These are phyloP conservation scores for Sisyra terminalis DNA, from an alignment of 2,888 invertebrate genomes.

Conservation along the genomic window DNA sequence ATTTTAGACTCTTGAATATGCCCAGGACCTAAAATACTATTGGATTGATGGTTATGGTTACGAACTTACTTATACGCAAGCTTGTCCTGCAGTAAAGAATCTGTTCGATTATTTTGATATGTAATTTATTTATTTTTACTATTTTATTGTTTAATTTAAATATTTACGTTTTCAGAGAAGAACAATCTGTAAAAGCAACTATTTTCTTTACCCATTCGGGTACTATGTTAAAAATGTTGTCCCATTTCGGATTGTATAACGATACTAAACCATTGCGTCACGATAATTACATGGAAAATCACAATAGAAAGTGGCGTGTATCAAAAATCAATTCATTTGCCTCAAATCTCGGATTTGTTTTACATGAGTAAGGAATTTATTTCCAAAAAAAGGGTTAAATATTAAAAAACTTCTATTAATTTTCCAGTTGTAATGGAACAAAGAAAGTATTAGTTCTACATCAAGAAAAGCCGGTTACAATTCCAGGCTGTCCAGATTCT, in stretches of 20 bases:
- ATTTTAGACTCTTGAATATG: conserved; percentile 50
- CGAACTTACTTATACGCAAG: conserved; percentile 52
- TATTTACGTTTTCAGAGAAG: conserved; percentile 15
- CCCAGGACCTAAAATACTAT: conserved; percentile 61
- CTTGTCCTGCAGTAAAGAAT: conserved; percentile 55
- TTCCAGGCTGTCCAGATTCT: conserved; percentile 47
- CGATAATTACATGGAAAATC: conserved; percentile 17
- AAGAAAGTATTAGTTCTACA: conserved; percentile 48
- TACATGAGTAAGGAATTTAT: conserved; percentile 42
- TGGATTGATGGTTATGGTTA: conserved; percentile 72
- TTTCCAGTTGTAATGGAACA: conserved; percentile 22
- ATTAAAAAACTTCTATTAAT: neutral
- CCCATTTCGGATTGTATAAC: conserved; percentile 55
- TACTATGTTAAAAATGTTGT: conserved; percentile 56
- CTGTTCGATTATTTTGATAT: conserved; percentile 45
- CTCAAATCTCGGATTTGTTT: conserved; percentile 62
- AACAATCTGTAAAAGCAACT: conserved; percentile 28
- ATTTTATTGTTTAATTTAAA: neutral
- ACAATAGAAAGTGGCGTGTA: conserved; percentile 29
- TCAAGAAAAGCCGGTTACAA: conserved; percentile 51
- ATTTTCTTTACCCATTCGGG: conserved; percentile 75
- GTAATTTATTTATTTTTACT: conserved; percentile 26
- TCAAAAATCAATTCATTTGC: conserved; percentile 59
- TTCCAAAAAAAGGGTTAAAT: too few relatives aligned
- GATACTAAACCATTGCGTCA: conserved; percentile 43